Conservation (phyloP, 2,797 vertebrate genomes). For the Austrolebias charrua region DNA sequence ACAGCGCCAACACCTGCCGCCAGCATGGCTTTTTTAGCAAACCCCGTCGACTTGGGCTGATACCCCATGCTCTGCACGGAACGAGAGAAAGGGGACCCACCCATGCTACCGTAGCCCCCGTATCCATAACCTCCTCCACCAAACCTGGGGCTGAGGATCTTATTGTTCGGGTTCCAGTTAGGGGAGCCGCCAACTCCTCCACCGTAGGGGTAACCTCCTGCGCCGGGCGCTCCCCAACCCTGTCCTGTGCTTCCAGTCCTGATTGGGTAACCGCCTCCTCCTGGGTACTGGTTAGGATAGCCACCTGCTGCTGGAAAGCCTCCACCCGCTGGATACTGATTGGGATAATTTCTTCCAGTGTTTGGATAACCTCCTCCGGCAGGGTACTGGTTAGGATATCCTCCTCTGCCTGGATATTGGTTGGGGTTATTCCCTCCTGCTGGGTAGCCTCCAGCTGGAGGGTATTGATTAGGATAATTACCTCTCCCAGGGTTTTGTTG, state of each 20-base stretch:
- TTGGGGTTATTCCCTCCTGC: constrained; percentile 39
- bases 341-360: constrained; percentile 27
- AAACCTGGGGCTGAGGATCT: constrained; percentile 76
- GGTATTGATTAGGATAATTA: constrained; percentile 23
- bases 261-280: constrained; percentile 64
- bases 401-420: constrained; percentile 40
- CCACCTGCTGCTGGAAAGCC: constrained; percentile 31
- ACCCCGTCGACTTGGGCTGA: constrained; percentile 69
- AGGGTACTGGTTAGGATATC: constrained; percentile 43
- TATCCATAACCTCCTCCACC: constrained; percentile 71
- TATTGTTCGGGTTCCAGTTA: constrained; percentile 82
- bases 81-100: constrained; percentile 78
- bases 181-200: constrained; percentile 57
- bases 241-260: constrained; percentile 61
- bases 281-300: constrained; percentile 52
- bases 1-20: constrained; percentile 80
- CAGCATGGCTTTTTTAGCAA: constrained; percentile 79
- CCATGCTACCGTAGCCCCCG: constrained; percentile 60
- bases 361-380: constrained; percentile 40
- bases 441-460: constrained; percentile 12
- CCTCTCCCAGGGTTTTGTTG: constrained; percentile 48
- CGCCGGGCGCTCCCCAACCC: constrained; percentile 49
- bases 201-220: constrained; percentile 40
- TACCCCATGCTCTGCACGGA: constrained; percentile 73
- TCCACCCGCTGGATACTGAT: constrained; percentile 33